Conservation (phyloP, 2,888 invertebrate genomes). For the Calameuta idolon region DNA sequence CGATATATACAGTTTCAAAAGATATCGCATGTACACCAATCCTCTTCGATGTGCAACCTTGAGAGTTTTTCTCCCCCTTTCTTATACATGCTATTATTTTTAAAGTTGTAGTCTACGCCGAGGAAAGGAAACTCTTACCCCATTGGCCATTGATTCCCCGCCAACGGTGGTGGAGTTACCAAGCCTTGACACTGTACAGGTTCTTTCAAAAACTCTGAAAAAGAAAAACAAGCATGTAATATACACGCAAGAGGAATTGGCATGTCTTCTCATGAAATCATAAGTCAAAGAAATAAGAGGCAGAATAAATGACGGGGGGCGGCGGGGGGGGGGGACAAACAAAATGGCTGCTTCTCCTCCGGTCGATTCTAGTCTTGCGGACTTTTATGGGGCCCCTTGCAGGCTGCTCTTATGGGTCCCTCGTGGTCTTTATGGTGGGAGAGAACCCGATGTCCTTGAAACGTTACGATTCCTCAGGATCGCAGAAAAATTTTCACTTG, state of each 20-base stretch:
- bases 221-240: not conserved
- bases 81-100: not conserved
- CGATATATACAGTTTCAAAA: not conserved
- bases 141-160: slow-evolving; percentile 75
- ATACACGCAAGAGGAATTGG: not conserved
- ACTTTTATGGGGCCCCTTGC: not conserved
- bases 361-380: not conserved
- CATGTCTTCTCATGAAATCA: not conserved
- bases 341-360: not conserved
- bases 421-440: not conserved
- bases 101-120: slow-evolving; percentile 66
- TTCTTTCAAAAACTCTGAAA: not conserved
- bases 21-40: not conserved
- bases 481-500: not conserved
- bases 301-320: not conserved
- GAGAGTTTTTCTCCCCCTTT: not conserved
- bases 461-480: not conserved
- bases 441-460: not conserved
- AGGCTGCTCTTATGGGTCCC: not conserved
- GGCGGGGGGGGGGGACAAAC: not conserved
- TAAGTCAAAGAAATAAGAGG: not conserved
- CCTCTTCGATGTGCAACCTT: not conserved
- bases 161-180: slow-evolving; percentile 92
- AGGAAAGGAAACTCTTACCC: slow-evolving; percentile 83
- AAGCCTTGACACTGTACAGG: slow-evolving; percentile 68